Percentiles rank a stretch among this genome's conserved stretches.
phyloP scores from a whole-genome alignment of 2,888 invertebrate genomes.

The Kryphioiulus occultus region DNA sequence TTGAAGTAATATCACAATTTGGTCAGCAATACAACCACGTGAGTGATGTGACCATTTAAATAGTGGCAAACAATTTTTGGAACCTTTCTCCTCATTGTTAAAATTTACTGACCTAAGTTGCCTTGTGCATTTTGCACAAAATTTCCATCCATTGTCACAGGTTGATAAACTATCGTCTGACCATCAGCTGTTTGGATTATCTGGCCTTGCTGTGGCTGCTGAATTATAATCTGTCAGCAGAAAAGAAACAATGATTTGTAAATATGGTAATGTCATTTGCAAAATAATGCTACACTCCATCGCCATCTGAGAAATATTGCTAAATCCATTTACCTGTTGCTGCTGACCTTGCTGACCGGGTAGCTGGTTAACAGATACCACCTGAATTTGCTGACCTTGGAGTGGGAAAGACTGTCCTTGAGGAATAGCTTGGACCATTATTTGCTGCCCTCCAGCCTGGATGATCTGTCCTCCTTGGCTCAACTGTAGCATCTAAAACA shows the following conservation, averaged over 20 bases:
- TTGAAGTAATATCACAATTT: too few relatives aligned
- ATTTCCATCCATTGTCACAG: constrained; percentile 68
- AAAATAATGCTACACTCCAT: not conserved
- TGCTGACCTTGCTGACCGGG: constrained; percentile 53
- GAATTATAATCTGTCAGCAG: constrained; percentile 67
- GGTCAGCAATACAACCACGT: too few relatives aligned
- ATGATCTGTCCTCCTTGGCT: constrained; percentile 56
- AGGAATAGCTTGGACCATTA: constrained; percentile 74
- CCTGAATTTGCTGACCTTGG: constrained; percentile 75
- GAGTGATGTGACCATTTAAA: too few relatives aligned
- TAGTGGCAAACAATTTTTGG: too few relatives aligned
- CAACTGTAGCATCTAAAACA: constrained; percentile 54
- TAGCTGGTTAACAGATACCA: constrained; percentile 69
- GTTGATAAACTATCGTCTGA: constrained; percentile 84
- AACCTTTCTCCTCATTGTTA: not conserved
- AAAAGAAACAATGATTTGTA: not conserved
- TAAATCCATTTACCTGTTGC: constrained; percentile 50
- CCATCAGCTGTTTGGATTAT: constrained; percentile 91
- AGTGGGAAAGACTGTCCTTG: constrained; percentile 66
- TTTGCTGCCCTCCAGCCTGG: constrained; percentile 66
- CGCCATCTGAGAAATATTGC: not conserved
- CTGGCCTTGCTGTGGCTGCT: constrained; percentile 67
- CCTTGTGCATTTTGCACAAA: constrained; percentile 55
- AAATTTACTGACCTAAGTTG: constrained; percentile 46
- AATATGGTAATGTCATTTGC: not conserved